phyloP scores from a whole-genome alignment of 53 echinoderm and acorn worm genomes.

The Holothuria scabra region DNA sequence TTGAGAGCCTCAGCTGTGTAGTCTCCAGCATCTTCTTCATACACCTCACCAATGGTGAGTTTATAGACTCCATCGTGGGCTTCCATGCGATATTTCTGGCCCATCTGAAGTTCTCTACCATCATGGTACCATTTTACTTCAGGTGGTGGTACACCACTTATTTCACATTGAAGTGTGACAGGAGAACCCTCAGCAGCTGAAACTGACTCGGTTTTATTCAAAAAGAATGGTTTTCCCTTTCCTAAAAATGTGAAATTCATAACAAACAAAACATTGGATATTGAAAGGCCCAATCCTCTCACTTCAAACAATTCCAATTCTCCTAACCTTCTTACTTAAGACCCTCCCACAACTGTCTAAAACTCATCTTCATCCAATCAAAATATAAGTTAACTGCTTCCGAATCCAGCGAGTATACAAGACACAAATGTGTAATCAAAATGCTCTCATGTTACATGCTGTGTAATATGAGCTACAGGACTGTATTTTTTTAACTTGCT shows the following conservation, averaged over 20 bases:
- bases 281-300: too few species aligned
- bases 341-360: too few species aligned
- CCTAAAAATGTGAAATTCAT: constrained; percentile 48
- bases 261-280: background rate
- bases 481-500: too few species aligned
- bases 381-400: too few species aligned
- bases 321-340: too few species aligned
- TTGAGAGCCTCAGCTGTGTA: constrained; percentile 84
- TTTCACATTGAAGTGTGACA: constrained; percentile 77
- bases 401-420: too few species aligned
- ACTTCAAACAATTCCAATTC: too few species aligned
- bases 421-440: too few species aligned
- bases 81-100: constrained; percentile 84
- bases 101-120: constrained; percentile 81
- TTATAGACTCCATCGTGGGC: constrained; percentile 76
- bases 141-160: constrained; percentile 86
- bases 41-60: constrained; percentile 85
- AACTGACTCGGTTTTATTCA: constrained; percentile 62
- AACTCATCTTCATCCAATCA: too few species aligned
- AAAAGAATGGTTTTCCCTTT: constrained; percentile 75
- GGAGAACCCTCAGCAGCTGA: constrained; percentile 75
- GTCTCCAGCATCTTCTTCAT: constrained; percentile 89
- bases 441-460: too few species aligned
- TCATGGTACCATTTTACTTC: constrained; percentile 89
- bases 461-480: too few species aligned